Evolutionary conservation across 1,140 invertebrate genomes (phyloP), one percentile per base, ranked within the genome.

Genomic region (Delia radicum): DNA sequence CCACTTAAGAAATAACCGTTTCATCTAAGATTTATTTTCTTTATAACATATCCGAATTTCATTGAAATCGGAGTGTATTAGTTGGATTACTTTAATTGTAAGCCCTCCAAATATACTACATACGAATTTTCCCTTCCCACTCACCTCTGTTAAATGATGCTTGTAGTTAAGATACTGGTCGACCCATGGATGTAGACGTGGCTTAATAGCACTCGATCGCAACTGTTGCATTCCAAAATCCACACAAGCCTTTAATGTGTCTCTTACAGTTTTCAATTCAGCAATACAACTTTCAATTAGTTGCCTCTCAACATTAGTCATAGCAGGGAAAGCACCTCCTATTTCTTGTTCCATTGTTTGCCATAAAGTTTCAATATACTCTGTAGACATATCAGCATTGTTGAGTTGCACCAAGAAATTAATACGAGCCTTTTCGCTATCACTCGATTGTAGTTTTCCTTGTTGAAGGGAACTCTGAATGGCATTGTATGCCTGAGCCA

Each of bases 301-400:
- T 72, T 90, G 93, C 77, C 89, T 88, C 78, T 94, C 92, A 74
- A 91, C 92, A 15, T 83, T 79, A 31, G 88, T 90, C 84, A 92
- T 90, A 65, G 88, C 86, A 37, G 90, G 89, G 78, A 93, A 90
- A 8, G 90, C 88, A 67, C 88, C 87, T 24, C 89, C 86, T 55
- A 94, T 92, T 84, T 94, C 93, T n/a, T 88, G 89, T 77, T 92
- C 89, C 79, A 97, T 89, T 76, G 89, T 92, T 79, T 89, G 90
- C 80, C 91, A 92, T 6, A 97, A 85, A 0, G 94, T 93, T 79
- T 94, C 94, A 10, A 96, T 91, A 87, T 96, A 97, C 85, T 98
- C 96, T 78, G 92, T 94, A 76, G 95, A 95, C 6, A 93, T 91
- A 86, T 98, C 96, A n/a, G 95, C 92, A 87, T 98, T 98, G 84